phyloP scores from a whole-genome alignment of 2,797 vertebrate genomes.

The Phoeniculus purpureus region DNA sequence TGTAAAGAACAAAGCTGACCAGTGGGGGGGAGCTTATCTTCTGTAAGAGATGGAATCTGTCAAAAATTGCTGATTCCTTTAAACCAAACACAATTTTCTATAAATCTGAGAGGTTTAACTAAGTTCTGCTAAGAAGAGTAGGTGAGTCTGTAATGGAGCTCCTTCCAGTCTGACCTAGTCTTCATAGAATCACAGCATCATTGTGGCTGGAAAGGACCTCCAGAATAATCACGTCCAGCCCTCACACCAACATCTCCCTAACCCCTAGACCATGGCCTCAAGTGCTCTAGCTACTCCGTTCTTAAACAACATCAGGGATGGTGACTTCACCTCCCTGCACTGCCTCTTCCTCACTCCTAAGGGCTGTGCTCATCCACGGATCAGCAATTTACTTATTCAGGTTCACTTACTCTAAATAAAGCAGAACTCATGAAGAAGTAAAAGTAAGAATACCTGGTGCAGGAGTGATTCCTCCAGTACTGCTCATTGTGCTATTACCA shows the following conservation, averaged over 20 bases:
- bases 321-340: too few relatives aligned
- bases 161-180: background rate
- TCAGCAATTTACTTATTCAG: background rate
- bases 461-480: background rate
- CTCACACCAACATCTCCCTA: too few relatives aligned
- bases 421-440: background rate
- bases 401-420: background rate
- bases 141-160: background rate
- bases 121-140: background rate
- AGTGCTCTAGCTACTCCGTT: too few relatives aligned
- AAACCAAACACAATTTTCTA: background rate
- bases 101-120: background rate
- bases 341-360: background rate
- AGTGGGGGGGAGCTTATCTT: fast-evolving
- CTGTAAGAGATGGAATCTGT: background rate
- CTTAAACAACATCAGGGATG: too few relatives aligned
- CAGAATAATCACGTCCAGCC: too few relatives aligned
- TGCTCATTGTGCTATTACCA: background rate
- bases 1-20: background rate
- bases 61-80: background rate
- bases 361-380: background rate
- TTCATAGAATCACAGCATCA: background rate
- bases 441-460: background rate
- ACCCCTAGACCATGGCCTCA: too few relatives aligned
- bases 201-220: too few relatives aligned